Evolutionary conservation across 2,888 invertebrate genomes (phyloP).

Genomic region (Hirtodrosophila confusa): DNA sequence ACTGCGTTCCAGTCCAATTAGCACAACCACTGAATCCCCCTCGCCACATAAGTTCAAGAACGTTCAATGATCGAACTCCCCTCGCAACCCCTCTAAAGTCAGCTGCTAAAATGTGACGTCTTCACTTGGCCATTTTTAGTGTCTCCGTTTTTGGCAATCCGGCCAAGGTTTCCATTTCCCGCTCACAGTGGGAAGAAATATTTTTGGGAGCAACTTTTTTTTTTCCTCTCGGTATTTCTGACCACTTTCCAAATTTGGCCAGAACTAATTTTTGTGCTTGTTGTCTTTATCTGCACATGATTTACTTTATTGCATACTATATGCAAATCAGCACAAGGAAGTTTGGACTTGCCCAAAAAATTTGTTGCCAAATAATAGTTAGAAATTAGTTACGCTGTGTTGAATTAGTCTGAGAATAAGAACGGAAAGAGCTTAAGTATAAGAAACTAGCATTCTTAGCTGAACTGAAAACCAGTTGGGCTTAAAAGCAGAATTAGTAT

Average conservation of each 20-base stretch:
- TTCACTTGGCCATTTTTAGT: conserved; percentile 41
- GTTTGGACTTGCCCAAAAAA: conserved; percentile 34
- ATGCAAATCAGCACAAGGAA: conserved; percentile 57
- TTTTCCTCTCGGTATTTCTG: conserved; percentile 36
- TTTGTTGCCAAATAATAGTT: no score
- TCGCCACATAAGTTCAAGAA: conserved; percentile 53
- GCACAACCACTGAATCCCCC: conserved; percentile 32
- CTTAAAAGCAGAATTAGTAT: no score
- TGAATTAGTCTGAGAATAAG: conserved; percentile 28
- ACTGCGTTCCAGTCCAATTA: conserved; percentile 62
- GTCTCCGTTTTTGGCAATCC: conserved; percentile 41
- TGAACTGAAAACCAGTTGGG: not conserved
- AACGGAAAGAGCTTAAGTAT: conserved; percentile 8
- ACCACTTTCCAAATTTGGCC: conserved; percentile 61
- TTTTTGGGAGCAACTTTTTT: conserved; percentile 8
- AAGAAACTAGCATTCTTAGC: not conserved
- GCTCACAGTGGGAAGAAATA: conserved; percentile 37
- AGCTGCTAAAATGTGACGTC: conserved; percentile 45
- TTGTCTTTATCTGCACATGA: conserved; percentile 41
- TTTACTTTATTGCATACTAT: conserved; percentile 49
- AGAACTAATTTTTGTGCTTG: conserved; percentile 44
- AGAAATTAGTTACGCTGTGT: conserved; percentile 64
- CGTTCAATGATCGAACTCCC: conserved; percentile 42
- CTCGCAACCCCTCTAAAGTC: conserved; percentile 1
- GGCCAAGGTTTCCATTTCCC: conserved; percentile 66